These are phyloP conservation scores for Melanotaenia pygmaea DNA, from an alignment of 2,797 vertebrate genomes.

Conservation along the genomic window DNA sequence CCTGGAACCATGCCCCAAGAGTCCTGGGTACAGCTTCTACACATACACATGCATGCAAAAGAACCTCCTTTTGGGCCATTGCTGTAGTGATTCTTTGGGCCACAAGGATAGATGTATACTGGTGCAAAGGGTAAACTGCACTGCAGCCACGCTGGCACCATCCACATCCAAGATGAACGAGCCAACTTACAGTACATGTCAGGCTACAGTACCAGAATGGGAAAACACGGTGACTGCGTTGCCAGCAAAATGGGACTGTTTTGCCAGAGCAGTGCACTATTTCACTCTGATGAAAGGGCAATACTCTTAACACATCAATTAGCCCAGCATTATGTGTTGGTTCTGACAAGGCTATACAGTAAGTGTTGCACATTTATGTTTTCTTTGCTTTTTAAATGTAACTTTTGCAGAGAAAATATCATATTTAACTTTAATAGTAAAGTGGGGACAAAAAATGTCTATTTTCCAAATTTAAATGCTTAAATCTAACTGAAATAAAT, in stretches of 20 bases:
- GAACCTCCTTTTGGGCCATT: slow-evolving; percentile 54
- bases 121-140: slow-evolving; percentile 75
- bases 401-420: not conserved
- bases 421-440: not conserved
- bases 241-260: slow-evolving; percentile 49
- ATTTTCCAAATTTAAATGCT: not conserved
- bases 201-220: slow-evolving; percentile 55
- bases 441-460: not conserved
- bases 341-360: slow-evolving; percentile 4
- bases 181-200: slow-evolving; percentile 66
- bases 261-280: slow-evolving; percentile 35
- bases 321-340: not conserved
- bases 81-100: slow-evolving; percentile 51
- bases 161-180: slow-evolving; percentile 68
- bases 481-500: not conserved
- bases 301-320: slow-evolving; percentile 5
- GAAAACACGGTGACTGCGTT: slow-evolving; percentile 37
- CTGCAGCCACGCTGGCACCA: slow-evolving; percentile 66
- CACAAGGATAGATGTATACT: slow-evolving; percentile 71
- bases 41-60: slow-evolving; percentile 52
- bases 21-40: slow-evolving; percentile 72
- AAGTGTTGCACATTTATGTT: not conserved
- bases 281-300: slow-evolving; percentile 41
- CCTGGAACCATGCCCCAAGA: slow-evolving; percentile 73
- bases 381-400: not conserved